Evolutionary conservation across 2,797 vertebrate genomes (phyloP).

Genomic region (Octomys mimax): DNA sequence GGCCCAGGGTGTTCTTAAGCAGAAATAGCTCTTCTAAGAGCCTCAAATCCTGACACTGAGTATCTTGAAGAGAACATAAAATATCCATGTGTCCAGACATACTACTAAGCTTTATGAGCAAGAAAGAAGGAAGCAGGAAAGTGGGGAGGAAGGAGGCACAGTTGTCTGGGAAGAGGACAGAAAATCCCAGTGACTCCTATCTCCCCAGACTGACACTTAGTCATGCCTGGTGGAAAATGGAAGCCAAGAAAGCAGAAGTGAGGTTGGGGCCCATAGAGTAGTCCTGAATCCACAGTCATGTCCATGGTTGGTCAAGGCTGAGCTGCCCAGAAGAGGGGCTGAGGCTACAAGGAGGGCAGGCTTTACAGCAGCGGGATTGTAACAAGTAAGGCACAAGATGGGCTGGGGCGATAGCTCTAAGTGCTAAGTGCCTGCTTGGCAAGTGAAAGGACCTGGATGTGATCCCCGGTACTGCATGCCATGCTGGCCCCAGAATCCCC

Average conservation of each 20-base stretch:
- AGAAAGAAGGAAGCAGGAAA: background rate
- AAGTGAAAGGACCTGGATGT: no score
- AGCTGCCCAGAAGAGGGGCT: background rate
- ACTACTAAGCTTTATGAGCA: background rate
- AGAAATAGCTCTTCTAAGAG: slow-evolving; percentile 75
- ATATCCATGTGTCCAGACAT: background rate
- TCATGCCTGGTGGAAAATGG: slow-evolving; percentile 83
- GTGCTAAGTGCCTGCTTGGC: no score
- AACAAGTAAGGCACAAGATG: background rate
- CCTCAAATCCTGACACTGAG: slow-evolving; percentile 74
- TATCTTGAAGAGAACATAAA: slow-evolving; percentile 62
- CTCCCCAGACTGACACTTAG: slow-evolving; percentile 79
- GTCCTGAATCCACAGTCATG: background rate
- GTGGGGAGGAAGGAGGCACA: background rate
- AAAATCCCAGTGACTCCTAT: slow-evolving; percentile 83
- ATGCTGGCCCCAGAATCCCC: no score
- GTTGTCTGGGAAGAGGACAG: slow-evolving; percentile 55
- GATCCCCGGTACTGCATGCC: no score
- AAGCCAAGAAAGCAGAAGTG: slow-evolving; percentile 87
- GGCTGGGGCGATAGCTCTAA: no score
- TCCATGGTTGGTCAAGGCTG: background rate
- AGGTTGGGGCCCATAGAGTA: slow-evolving; percentile 14
- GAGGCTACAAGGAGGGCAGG: background rate
- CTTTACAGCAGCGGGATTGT: background rate
- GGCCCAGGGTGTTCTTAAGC: slow-evolving; percentile 23